phyloP scores from a whole-genome alignment of 2,888 invertebrate genomes.

The Dromius quadrimaculatus region DNA sequence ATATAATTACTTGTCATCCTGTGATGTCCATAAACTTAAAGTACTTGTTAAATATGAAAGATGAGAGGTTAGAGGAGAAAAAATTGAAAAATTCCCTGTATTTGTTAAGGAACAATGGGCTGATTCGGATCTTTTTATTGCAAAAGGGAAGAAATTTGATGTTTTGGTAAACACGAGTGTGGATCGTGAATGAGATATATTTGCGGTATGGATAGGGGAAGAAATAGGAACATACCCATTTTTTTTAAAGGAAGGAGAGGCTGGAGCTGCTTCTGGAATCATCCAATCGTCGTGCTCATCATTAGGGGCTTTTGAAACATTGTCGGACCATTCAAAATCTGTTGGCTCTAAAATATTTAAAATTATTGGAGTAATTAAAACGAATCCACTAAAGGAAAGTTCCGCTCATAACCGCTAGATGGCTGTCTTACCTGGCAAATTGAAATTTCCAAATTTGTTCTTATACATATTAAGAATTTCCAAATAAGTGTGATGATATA shows the following conservation, averaged over 20 bases:
- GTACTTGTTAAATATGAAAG: slow-evolving; percentile 39
- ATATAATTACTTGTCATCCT: slow-evolving; percentile 32
- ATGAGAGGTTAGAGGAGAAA: slow-evolving; percentile 37
- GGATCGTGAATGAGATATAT: slow-evolving; percentile 58
- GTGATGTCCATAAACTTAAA: slow-evolving; percentile 16
- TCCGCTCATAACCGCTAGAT: background rate
- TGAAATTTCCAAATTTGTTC: slow-evolving; percentile 64
- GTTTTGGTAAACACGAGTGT: slow-evolving; percentile 52
- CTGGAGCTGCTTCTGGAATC: slow-evolving; percentile 37
- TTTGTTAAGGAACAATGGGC: slow-evolving; percentile 51
- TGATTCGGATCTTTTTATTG: slow-evolving; percentile 53
- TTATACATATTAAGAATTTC: slow-evolving; percentile 71
- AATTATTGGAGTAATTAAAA: background rate
- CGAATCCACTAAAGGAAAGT: background rate
- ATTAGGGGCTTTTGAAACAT: background rate
- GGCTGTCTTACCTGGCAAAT: slow-evolving; percentile 57
- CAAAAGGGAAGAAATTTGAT: slow-evolving; percentile 35
- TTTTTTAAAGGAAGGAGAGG: background rate
- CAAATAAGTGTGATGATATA: slow-evolving; percentile 74
- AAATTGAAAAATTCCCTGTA: slow-evolving; percentile 35
- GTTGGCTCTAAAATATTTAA: slow-evolving; percentile 35
- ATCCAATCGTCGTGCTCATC: slow-evolving; percentile 12
- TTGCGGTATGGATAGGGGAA: slow-evolving; percentile 29
- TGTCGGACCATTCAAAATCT: slow-evolving; percentile 46
- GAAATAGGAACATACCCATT: slow-evolving; percentile 44